Base-by-base conservation (phyloP, 2,888 invertebrate genomes). In the Sinodicranocentrus sp. region DNA sequence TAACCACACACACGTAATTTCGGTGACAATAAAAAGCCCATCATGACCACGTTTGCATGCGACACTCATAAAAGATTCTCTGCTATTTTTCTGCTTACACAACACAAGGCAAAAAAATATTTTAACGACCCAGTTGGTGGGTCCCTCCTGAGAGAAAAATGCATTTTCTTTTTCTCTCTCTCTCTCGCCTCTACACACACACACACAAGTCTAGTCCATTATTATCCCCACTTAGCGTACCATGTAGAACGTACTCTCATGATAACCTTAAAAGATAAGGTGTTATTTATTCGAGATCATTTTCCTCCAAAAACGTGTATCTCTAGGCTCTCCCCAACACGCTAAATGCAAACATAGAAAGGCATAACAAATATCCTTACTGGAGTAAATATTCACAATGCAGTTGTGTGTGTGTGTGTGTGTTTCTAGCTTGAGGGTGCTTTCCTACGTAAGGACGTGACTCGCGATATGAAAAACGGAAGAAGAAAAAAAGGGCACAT, bases 361-460 rank as follows among this genome's bases (percentile, higher is more conserved):
- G 19, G 54, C 54, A 44, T 39, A 39, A 6, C 6, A 39, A 39
- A 39, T 8, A n/a, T 19, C 54, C 54, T 15, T 54, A 5, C 54
- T n/a, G 54, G n/a, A 17, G 54, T 15, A 25, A 13, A 21, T 23
- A 21, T 25, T 8, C 15, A 23, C 48, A 72, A 72, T 61, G 25
- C 73, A 44, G 10, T 73, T 73, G 48, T 33, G 33, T 33, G 33
- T 33, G 33, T 72, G 57, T 26, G 13, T 25, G 39, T 59, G 6
- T 39, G n/a, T 48, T 48, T 48, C 33, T 33, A 19, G 44, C 76
- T 61, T 33, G 15, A 52, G 65, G 76, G 52, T 33, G 63, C 52
- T 52, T 76, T 76, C n/a, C 54, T 76, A 76, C 65, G 39, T 76
- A 76, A 15, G 65, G 65, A 76, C 76, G 76, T 76, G 76, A 75